Conservation (phyloP, 1,140 invertebrate genomes). For the Hylaeus anthracinus region DNA sequence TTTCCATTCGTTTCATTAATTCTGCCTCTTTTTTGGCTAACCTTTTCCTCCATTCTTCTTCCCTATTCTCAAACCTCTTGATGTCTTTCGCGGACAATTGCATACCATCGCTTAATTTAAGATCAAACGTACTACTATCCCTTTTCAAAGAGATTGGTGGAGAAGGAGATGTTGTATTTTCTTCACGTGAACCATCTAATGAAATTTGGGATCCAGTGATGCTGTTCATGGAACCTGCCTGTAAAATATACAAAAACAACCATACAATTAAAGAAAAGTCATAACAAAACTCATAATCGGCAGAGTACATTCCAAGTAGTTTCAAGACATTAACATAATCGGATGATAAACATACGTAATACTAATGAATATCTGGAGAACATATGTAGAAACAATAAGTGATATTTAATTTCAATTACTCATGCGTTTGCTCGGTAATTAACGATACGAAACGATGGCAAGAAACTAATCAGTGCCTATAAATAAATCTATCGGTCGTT, state of each 20-base stretch:
- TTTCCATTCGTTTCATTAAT: slow-evolving; percentile 82
- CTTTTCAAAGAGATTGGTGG: slow-evolving; percentile 64
- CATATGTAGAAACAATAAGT: not conserved
- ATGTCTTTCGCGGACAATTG: slow-evolving; percentile 78
- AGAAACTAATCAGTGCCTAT: not conserved
- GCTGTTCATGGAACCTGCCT: slow-evolving; percentile 83
- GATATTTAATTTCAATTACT: not conserved
- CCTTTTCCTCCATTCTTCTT: slow-evolving; percentile 81
- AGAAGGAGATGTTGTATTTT: slow-evolving; percentile 64
- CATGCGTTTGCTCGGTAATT: not conserved
- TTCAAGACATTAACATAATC: not conserved
- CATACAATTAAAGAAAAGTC: not conserved
- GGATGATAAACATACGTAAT: not conserved
- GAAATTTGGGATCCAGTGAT: slow-evolving; percentile 81
- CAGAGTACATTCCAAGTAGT: too few species aligned
- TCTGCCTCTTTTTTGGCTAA: slow-evolving; percentile 83
- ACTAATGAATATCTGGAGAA: slow-evolving; percentile 18
- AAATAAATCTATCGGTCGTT: not conserved
- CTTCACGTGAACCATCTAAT: slow-evolving; percentile 74
- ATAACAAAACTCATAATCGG: not conserved
- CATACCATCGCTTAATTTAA: slow-evolving; percentile 74
- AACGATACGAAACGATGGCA: too few species aligned
- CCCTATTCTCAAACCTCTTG: slow-evolving; percentile 77
- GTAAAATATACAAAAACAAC: not conserved
- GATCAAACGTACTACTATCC: slow-evolving; percentile 75